These are phyloP conservation scores for Scartelaos histophorus DNA, from an alignment of 2,113 vertebrate species.

Conservation along the genomic window DNA sequence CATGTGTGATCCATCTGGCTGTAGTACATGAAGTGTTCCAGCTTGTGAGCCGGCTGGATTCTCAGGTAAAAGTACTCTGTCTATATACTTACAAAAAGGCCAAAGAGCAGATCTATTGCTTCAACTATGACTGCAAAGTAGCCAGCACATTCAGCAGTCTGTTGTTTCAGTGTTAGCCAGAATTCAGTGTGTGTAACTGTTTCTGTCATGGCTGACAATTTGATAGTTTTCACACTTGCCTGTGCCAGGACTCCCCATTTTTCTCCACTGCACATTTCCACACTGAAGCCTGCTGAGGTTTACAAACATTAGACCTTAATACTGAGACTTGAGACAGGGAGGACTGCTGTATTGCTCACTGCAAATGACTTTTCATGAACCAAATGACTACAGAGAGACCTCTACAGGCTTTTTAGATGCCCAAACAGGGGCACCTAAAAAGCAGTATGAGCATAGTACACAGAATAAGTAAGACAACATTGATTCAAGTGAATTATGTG, in stretches of 20 bases:
- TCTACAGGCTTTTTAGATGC: slow-evolving; percentile 57
- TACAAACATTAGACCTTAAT: slow-evolving; percentile 75
- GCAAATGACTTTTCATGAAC: slow-evolving; percentile 69
- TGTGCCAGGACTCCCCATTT: slow-evolving; percentile 73
- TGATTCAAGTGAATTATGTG: no score
- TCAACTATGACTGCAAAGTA: slow-evolving; percentile 33
- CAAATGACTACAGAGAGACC: slow-evolving; percentile 64
- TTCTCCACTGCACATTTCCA: slow-evolving; percentile 66
- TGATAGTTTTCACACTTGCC: slow-evolving; percentile 78
- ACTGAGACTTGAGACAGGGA: slow-evolving; percentile 58
- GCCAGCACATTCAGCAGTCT: slow-evolving; percentile 65
- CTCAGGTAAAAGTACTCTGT: not conserved
- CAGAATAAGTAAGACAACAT: not conserved
- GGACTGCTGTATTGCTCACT: slow-evolving; percentile 61
- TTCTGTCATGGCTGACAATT: slow-evolving; percentile 79
- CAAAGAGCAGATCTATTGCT: not conserved
- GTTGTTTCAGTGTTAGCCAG: slow-evolving; percentile 74
- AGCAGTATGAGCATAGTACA: slow-evolving; percentile 25
- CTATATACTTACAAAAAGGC: slow-evolving; percentile 2
- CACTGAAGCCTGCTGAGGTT: slow-evolving; percentile 70
- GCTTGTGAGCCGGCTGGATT: not conserved
- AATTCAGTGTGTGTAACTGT: slow-evolving; percentile 71
- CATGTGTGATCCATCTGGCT: not conserved
- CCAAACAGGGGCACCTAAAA: slow-evolving; percentile 66
- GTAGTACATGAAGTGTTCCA: not conserved